These are phyloP conservation scores for Typhlomys cinereus DNA, from an alignment of 2,113 vertebrate genomes.

Conservation along the genomic window DNA sequence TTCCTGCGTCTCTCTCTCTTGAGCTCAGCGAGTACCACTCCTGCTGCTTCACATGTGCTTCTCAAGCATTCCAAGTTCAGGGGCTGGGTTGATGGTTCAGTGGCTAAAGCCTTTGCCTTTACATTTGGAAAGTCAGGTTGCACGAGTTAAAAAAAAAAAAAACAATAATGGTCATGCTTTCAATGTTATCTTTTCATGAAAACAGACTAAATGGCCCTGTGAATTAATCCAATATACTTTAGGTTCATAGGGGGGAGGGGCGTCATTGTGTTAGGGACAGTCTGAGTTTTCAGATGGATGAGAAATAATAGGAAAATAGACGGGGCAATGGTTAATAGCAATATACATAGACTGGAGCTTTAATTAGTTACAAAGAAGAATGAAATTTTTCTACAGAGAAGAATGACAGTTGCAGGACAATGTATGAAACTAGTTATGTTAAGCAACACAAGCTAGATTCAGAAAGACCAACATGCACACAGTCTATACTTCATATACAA, in stretches of 20 bases:
- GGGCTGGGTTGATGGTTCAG: too few relatives aligned
- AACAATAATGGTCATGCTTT: not conserved
- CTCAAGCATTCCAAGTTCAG: not conserved
- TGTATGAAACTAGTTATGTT: not conserved
- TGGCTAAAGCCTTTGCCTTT: too few relatives aligned
- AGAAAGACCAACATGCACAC: not conserved
- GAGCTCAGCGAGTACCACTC: accelerated
- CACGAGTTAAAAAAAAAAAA: not conserved
- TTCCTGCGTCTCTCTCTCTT: not conserved
- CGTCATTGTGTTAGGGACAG: not conserved
- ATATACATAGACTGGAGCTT: not conserved
- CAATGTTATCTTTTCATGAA: not conserved
- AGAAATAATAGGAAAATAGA: not conserved
- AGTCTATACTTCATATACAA: not conserved
- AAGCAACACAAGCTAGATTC: not conserved
- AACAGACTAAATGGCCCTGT: not conserved
- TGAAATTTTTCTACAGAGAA: too few relatives aligned
- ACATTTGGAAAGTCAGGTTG: not conserved
- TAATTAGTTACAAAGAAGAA: not conserved
- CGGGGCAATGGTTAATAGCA: too few relatives aligned
- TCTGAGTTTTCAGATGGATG: not conserved
- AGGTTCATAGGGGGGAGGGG: too few relatives aligned
- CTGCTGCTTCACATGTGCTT: not conserved
- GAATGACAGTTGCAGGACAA: not conserved
- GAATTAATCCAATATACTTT: not conserved